Conservation (phyloP, 2,888 invertebrate species). For the Palloptera scutellata region DNA sequence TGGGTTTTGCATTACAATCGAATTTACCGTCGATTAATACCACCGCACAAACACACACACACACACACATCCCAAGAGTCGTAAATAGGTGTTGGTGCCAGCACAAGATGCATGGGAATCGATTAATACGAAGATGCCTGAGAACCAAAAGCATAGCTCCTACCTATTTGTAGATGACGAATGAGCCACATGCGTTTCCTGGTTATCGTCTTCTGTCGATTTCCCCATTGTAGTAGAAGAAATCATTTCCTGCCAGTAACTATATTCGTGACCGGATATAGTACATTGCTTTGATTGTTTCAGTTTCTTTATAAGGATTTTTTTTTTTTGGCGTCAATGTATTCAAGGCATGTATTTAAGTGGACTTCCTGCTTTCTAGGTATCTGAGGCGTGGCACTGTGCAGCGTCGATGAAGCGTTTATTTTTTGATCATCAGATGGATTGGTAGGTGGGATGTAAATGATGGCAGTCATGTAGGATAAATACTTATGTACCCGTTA, state of each 20-base stretch:
- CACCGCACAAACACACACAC: conserved; percentile 2
- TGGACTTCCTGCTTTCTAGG: too few species aligned
- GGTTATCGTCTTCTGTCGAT: conserved; percentile 30
- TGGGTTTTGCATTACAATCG: conserved; percentile 23
- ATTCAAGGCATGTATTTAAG: too few species aligned
- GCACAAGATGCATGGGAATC: too few species aligned
- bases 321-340: too few species aligned
- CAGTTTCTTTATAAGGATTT: not conserved
- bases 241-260: conserved; percentile 37
- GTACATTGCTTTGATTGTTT: not conserved
- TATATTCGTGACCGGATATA: conserved; percentile 39
- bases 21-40: conserved; percentile 28
- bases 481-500: too few species aligned
- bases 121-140: too few species aligned
- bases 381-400: too few species aligned
- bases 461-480: conserved; percentile 19
- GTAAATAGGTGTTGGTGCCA: too few species aligned
- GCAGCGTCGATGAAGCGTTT: too few species aligned
- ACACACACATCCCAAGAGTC: too few species aligned
- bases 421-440: too few species aligned
- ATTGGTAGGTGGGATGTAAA: conserved; percentile 18
- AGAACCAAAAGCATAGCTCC: too few species aligned
- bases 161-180: conserved; percentile 11
- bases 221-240: conserved; percentile 38
- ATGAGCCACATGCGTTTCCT: conserved; percentile 22